Conservation (phyloP, 2,888 invertebrate species). For the Stratiomys singularior region DNA sequence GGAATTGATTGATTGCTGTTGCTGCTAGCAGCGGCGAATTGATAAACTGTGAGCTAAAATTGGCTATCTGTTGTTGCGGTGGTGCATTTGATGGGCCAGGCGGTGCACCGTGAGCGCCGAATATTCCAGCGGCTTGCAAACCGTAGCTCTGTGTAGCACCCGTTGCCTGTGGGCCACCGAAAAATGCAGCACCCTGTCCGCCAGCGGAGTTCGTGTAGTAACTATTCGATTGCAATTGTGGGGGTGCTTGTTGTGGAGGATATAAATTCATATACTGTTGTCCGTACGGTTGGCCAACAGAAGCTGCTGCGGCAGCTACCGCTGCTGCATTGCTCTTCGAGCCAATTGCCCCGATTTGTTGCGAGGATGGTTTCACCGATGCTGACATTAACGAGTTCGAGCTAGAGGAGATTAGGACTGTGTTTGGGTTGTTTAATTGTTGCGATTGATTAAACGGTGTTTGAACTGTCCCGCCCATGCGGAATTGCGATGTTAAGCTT, state of each 20-base stretch:
- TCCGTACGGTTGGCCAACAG: slow-evolving; percentile 56
- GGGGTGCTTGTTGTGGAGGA: slow-evolving; percentile 62
- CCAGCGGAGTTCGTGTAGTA: slow-evolving; percentile 65
- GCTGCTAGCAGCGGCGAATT: slow-evolving; percentile 74
- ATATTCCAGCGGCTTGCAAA: slow-evolving; percentile 60
- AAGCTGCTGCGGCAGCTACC: slow-evolving; percentile 58
- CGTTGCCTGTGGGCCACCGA: slow-evolving; percentile 61
- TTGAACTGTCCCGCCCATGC: slow-evolving; percentile 70
- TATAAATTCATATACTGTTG: slow-evolving; percentile 66
- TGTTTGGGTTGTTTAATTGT: slow-evolving; percentile 83
- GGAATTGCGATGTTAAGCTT: slow-evolving; percentile 71
- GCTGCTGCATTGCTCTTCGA: slow-evolving; percentile 62
- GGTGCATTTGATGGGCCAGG: slow-evolving; percentile 57
- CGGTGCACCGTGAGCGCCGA: slow-evolving; percentile 63
- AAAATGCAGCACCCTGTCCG: slow-evolving; percentile 63
- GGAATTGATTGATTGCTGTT: slow-evolving; percentile 66
- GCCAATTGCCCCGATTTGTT: slow-evolving; percentile 86
- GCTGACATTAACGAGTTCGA: slow-evolving; percentile 91
- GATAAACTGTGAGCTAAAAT: slow-evolving; percentile 69
- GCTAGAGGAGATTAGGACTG: slow-evolving; percentile 87
- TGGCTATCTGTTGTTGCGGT: slow-evolving; percentile 65
- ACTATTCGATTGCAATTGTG: slow-evolving; percentile 64
- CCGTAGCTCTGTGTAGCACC: slow-evolving; percentile 63
- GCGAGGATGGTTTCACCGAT: slow-evolving; percentile 83
- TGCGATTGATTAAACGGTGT: slow-evolving; percentile 81